Evolutionary conservation across 2,113 vertebrate species (phyloP).

Genomic region (Hemichromis elongatus): DNA sequence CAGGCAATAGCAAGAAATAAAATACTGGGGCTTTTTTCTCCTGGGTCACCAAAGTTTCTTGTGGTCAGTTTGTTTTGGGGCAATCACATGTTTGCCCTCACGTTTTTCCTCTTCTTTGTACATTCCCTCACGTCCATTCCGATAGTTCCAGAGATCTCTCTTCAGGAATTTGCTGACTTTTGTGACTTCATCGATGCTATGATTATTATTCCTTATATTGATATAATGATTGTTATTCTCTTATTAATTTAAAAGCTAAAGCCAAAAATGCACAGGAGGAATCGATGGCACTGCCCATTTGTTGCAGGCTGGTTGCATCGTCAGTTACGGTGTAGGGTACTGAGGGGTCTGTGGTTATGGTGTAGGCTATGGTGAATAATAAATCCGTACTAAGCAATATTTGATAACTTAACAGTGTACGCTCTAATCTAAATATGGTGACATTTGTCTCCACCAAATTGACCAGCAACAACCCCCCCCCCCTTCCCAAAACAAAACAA

Average conservation of each 20-base stretch:
- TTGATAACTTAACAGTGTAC: neutral
- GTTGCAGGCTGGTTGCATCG: neutral
- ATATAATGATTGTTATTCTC: neutral
- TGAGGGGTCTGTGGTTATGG: neutral
- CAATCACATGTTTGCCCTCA: neutral
- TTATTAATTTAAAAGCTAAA: neutral
- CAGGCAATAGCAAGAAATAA: neutral
- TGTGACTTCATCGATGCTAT: rapidly evolving
- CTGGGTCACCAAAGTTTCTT: neutral
- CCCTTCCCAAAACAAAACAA: neutral
- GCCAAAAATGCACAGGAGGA: neutral
- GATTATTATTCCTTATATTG: neutral
- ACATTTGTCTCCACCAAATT: neutral
- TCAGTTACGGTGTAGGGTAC: neutral
- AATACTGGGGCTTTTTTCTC: neutral
- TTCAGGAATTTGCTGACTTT: neutral
- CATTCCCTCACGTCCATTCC: neutral
- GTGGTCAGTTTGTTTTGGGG: neutral
- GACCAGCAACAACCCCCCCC: neutral
- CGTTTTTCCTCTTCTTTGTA: neutral
- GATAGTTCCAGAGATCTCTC: neutral
- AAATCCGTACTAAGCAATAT: neutral
- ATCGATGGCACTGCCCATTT: neutral
- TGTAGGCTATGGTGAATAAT: neutral
- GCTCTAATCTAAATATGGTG: neutral